phyloP scores from a whole-genome alignment of 2,888 invertebrate genomes.

The Drosophila trichaetosa region DNA sequence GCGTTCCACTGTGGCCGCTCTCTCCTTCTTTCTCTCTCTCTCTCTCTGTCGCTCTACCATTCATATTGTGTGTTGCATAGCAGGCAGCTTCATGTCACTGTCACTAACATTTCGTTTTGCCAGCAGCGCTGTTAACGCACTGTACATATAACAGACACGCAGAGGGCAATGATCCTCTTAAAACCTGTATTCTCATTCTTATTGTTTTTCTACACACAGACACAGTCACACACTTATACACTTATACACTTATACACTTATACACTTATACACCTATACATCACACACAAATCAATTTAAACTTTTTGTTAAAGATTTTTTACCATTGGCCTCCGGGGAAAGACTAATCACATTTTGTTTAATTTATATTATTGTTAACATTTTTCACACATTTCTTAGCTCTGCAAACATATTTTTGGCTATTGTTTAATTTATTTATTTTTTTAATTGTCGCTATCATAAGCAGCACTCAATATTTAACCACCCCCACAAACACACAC shows the following conservation, averaged over 20 bases:
- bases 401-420: slow-evolving; percentile 56
- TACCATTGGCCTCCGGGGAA: slow-evolving; percentile 85
- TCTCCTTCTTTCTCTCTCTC: slow-evolving; percentile 1
- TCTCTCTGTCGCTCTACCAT: slow-evolving; percentile 2
- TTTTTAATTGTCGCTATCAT: slow-evolving; percentile 54
- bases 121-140: slow-evolving; percentile 38
- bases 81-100: slow-evolving; percentile 52
- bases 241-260: slow-evolving; percentile 9
- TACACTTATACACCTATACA: slow-evolving; percentile 14
- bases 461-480: slow-evolving; percentile 54
- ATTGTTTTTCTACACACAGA: slow-evolving; percentile 51
- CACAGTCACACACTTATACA: slow-evolving; percentile 30
- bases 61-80: slow-evolving; percentile 33
- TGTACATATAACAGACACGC: slow-evolving; percentile 30
- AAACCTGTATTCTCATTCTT: slow-evolving; percentile 30
- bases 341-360: slow-evolving; percentile 85
- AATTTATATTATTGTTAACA: slow-evolving; percentile 42
- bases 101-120: slow-evolving; percentile 60
- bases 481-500: neutral
- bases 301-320: slow-evolving; percentile 49
- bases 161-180: slow-evolving; percentile 16
- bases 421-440: slow-evolving; percentile 39
- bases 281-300: slow-evolving; percentile 20
- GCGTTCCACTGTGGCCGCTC: slow-evolving; percentile 21
- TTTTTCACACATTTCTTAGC: slow-evolving; percentile 34